phyloP scores from a whole-genome alignment of 2,797 vertebrate genomes.

The Ceyx erithaca region DNA sequence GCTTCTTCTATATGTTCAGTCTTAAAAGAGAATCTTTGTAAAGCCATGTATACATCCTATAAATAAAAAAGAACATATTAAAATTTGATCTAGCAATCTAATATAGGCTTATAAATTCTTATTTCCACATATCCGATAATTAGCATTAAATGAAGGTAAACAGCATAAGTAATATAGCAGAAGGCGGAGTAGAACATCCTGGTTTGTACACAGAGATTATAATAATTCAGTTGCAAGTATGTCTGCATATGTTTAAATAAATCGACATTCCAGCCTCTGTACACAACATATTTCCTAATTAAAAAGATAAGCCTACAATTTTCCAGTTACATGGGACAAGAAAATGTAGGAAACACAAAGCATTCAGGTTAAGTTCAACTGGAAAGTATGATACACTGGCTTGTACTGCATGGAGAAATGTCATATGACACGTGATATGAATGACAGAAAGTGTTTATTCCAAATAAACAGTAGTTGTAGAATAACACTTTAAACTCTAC shows the following conservation, averaged over 20 bases:
- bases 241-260: rapidly evolving
- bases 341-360: not conserved
- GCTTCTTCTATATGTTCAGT: conserved; percentile 96
- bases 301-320: not conserved
- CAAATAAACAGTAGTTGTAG: not conserved
- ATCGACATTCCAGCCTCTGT: not conserved
- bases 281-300: not conserved
- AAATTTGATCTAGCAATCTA: not conserved
- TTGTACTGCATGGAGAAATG: not conserved
- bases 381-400: not conserved
- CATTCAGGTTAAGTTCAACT: not conserved
- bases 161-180: not conserved
- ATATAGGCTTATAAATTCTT: not conserved
- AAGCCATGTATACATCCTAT: conserved; percentile 93
- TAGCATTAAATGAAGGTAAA: not conserved
- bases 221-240: not conserved
- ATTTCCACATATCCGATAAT: not conserved
- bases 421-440: rapidly evolving
- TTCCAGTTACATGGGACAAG: not conserved
- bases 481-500: conserved; percentile 67
- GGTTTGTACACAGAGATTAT: not conserved
- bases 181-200: not conserved
- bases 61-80: not conserved
- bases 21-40: conserved; percentile 92
- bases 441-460: not conserved